Conservation (phyloP, 2,888 invertebrate genomes). For the Odontocerum albicorne region DNA sequence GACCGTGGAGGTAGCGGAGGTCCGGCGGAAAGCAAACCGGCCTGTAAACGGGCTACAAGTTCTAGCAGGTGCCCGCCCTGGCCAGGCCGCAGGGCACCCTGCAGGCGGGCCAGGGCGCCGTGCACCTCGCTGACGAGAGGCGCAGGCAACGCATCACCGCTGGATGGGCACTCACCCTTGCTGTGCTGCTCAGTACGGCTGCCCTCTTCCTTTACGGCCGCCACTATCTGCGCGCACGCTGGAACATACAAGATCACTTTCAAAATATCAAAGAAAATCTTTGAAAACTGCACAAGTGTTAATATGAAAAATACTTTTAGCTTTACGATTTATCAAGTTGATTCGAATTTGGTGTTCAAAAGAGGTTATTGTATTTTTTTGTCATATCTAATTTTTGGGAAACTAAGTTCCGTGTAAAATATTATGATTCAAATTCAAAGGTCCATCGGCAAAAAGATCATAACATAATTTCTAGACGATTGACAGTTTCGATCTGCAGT, state of each 20-base stretch:
- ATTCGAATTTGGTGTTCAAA: no score
- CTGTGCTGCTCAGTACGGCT: conserved; percentile 44
- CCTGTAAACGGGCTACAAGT: conserved; percentile 70
- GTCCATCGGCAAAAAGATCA: no score
- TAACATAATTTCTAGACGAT: no score
- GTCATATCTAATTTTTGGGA: no score
- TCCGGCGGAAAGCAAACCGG: conserved; percentile 50
- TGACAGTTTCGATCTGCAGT: no score
- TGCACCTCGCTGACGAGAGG: conserved; percentile 75
- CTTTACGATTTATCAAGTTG: no score
- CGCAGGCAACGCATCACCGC: conserved; percentile 47
- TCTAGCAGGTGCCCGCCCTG: conserved; percentile 64
- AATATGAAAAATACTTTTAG: no score
- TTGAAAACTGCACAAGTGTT: no score
- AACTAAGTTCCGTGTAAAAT: no score
- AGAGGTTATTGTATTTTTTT: no score
- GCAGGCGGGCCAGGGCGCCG: conserved; percentile 72
- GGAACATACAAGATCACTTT: conserved; percentile 37
- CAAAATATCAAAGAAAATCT: not conserved
- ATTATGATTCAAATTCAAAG: no score
- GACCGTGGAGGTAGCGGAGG: conserved; percentile 48
- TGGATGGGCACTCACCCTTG: conserved; percentile 75
- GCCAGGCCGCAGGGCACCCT: conserved; percentile 66
- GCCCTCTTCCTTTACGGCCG: conserved; percentile 49
- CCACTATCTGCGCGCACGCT: conserved; percentile 57